Evolutionary conservation across 2,797 vertebrate genomes (phyloP).

Genomic region (Muscicapa striata): DNA sequence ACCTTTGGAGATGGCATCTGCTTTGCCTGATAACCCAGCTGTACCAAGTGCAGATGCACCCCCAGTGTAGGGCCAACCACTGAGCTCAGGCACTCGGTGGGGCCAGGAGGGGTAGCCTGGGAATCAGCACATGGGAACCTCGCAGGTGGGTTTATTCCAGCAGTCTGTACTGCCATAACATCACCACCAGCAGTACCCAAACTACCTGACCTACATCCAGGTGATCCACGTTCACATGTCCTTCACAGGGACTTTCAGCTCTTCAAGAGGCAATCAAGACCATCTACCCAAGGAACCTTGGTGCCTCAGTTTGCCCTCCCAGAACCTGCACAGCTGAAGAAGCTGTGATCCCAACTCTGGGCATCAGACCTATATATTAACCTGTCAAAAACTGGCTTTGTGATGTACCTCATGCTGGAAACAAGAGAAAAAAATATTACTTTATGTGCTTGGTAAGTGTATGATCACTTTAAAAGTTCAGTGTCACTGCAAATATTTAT

Average conservation of each 20-base stretch:
- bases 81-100: rapidly evolving
- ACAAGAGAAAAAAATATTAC: not conserved
- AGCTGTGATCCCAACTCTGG: not conserved
- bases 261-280: not conserved
- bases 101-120: not conserved
- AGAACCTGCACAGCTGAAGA: not conserved
- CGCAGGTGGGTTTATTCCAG: not conserved
- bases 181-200: not conserved
- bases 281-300: not conserved
- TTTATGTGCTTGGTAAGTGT: not conserved
- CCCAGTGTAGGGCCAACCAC: not conserved
- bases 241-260: not conserved
- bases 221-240: not conserved
- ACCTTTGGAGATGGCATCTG: not conserved
- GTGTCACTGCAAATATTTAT: not conserved
- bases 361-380: not conserved
- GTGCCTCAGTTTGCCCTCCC: not conserved
- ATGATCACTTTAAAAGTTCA: not conserved
- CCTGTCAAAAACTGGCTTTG: not conserved
- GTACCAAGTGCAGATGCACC: not conserved
- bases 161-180: not conserved
- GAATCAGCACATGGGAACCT: not conserved
- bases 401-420: not conserved
- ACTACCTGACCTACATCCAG: not conserved
- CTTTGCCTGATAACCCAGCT: not conserved